Conservation (phyloP, 2,888 invertebrate species). For the Eupithecia tripunctaria region DNA sequence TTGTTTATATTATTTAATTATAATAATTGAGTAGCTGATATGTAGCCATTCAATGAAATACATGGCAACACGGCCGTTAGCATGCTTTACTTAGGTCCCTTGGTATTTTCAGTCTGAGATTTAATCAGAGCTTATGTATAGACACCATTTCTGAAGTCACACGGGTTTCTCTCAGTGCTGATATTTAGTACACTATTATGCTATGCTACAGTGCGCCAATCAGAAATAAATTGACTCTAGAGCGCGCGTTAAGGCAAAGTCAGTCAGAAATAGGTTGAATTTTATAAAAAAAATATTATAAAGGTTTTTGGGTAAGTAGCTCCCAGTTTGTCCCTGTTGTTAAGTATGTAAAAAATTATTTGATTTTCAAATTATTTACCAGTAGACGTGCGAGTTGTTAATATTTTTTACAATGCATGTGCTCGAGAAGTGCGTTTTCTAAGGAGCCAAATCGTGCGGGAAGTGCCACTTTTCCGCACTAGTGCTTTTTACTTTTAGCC, state of each 20-base stretch:
- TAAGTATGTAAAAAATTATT: no score
- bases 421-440: no score
- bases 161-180: not conserved
- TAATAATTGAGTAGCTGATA: not conserved
- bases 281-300: not conserved
- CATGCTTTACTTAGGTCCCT: not conserved
- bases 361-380: no score
- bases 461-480: no score
- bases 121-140: constrained; percentile 5
- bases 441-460: no score
- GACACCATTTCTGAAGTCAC: constrained; percentile 10
- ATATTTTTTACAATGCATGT: no score
- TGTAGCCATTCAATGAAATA: not conserved
- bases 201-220: not conserved
- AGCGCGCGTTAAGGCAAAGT: not conserved
- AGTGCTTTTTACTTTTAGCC: no score
- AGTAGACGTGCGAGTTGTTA: no score
- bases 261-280: not conserved
- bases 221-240: constrained; percentile 1
- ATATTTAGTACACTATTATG: constrained; percentile 4
- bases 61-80: not conserved
- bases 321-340: no score
- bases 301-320: not conserved
- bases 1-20: no score
- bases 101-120: constrained; percentile 1